phyloP scores from a whole-genome alignment of 2,797 vertebrate species.

The Balearica regulorum region DNA sequence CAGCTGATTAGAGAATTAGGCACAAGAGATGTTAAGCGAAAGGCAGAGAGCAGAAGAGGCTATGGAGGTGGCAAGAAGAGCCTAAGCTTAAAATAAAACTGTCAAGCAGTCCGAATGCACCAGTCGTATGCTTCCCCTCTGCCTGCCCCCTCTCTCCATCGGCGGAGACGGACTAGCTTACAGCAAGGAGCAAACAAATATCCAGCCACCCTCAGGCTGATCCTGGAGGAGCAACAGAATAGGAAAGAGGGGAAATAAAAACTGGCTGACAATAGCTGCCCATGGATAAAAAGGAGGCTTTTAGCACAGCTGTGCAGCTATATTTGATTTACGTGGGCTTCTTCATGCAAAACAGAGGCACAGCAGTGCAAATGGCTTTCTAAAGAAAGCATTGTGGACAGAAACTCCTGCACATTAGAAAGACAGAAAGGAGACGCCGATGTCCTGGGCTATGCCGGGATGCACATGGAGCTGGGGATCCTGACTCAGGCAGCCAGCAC shows the following conservation, averaged over 20 bases:
- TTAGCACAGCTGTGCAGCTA: not conserved
- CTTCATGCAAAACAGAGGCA: not conserved
- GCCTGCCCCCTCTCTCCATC: not conserved
- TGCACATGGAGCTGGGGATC: not conserved
- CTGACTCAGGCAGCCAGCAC: not conserved
- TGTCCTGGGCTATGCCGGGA: not conserved
- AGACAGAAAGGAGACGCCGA: not conserved
- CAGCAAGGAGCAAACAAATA: not conserved
- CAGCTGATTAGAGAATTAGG: slow-evolving; percentile 33
- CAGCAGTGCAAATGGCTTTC: not conserved
- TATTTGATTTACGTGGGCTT: not conserved
- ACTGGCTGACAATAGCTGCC: not conserved
- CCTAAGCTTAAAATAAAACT: slow-evolving; percentile 24
- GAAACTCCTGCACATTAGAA: not conserved
- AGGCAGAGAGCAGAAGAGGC: slow-evolving; percentile 14
- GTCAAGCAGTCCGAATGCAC: not conserved
- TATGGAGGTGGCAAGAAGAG: not conserved
- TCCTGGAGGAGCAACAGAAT: not conserved
- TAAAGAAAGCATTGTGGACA: not conserved
- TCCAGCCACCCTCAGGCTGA: not conserved
- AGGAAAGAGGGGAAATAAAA: not conserved
- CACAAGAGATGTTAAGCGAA: not conserved
- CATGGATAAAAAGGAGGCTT: not conserved
- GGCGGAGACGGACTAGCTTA: not conserved
- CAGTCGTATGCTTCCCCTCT: not conserved